Conservation (phyloP, 1,140 invertebrate genomes). For the Bicyclus anynana region DNA sequence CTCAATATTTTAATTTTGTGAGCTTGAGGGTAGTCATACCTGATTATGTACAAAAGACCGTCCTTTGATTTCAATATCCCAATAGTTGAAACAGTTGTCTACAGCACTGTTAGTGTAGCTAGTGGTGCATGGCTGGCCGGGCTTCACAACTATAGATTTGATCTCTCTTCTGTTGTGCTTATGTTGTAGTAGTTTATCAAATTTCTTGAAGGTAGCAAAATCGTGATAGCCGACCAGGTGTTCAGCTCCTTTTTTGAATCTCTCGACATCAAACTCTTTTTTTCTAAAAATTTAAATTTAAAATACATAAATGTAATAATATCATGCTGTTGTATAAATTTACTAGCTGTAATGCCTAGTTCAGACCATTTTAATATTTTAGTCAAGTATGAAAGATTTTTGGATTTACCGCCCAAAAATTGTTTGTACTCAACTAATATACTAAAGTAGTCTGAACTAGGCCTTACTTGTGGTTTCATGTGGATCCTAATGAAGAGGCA, state of each 20-base stretch:
- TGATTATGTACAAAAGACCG: constrained; percentile 86
- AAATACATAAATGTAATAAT: too few species aligned
- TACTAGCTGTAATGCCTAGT: too few species aligned
- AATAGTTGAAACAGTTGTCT: constrained; percentile 78
- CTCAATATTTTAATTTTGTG: too few species aligned
- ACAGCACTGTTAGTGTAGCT: constrained; percentile 44
- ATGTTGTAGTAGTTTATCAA: constrained; percentile 46
- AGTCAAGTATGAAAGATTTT: too few species aligned
- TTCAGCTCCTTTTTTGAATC: constrained; percentile 73
- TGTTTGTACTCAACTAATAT: too few species aligned
- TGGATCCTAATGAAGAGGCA: too few species aligned
- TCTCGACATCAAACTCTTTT: constrained; percentile 79
- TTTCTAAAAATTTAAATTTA: constrained; percentile 52
- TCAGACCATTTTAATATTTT: too few species aligned
- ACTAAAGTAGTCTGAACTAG: too few species aligned
- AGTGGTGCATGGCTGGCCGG: constrained; percentile 65
- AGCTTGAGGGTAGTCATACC: too few species aligned
- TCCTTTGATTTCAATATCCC: constrained; percentile 80
- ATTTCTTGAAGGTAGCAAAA: constrained; percentile 82
- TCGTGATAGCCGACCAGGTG: constrained; percentile 82
- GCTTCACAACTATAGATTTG: constrained; percentile 70
- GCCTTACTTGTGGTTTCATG: too few species aligned
- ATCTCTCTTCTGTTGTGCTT: constrained; percentile 75
- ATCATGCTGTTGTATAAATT: not conserved
- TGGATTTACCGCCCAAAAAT: too few species aligned